Evolutionary conservation across 2,113 vertebrate species (phyloP), one percentile per base, ranked within the genome.

Genomic region (Noctilio leporinus): DNA sequence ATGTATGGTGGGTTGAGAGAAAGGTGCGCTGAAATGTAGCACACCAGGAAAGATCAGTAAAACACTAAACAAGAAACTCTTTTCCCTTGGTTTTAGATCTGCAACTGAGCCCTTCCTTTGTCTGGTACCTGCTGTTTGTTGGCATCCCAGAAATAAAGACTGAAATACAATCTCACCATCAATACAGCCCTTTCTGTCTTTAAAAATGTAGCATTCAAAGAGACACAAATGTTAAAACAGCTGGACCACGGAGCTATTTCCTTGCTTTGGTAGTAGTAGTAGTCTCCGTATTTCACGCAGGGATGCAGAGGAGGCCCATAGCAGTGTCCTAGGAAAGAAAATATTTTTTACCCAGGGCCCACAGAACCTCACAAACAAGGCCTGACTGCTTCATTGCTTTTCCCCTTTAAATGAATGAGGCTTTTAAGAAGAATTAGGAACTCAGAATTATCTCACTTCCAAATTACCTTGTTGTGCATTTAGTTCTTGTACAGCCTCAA

Each of bases 171-270:
- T 69, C 86, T 96, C 64, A 95, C 85, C 86, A 51, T 62, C 75
- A 83, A 65, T 19, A 3, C 4, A 22, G 16, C 43, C 17, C 69
- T 64, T 86, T 72, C 85, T 45, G 51, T 86, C 8, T 89, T 69
- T 20, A 96, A 90, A 93, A 96, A 95, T 33, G 92, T 83, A 65
- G 85, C 85, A 51, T 94, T 94, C 45, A 72, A 57, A 81, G 67
- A 72, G 19, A 10, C 11, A 43, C 96, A 96, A 73, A 90, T 53
- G 28, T 67, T 10, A 26, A n/a, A 51, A 51, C 93, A 95, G 4
- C 82, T 43, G 7, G 17, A 81, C 94, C 89, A 90, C 70, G 89
- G n/a, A 38, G 59, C 89, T 19, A 1, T 45, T 17, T 86, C 10
- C 28, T 4, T 0, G 1, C 86, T 95, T 89, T 78, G 38, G 19